Percentiles rank a stretch among this genome's conserved stretches.
phyloP scores from a whole-genome alignment of 2,888 invertebrate genomes.

The Thyatira batis region DNA sequence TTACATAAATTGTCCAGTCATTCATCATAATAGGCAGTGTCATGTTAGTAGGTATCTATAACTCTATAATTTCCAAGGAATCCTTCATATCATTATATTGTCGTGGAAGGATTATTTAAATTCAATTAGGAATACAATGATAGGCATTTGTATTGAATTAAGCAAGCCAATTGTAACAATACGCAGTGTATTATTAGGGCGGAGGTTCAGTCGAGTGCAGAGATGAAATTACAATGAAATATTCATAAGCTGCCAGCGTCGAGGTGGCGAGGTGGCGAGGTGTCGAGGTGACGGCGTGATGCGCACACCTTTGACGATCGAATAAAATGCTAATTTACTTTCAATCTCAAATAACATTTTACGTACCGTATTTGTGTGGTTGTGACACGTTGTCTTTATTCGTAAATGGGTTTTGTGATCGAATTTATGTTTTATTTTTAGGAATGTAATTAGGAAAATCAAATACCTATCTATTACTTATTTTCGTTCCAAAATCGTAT shows the following conservation, averaged over 20 bases:
- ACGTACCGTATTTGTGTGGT: background rate
- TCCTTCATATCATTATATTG: no score
- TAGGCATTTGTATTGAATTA: background rate
- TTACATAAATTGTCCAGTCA: no score
- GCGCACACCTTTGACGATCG: constrained; percentile 2
- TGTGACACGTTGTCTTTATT: background rate
- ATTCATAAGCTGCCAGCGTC: background rate
- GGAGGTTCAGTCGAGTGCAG: background rate
- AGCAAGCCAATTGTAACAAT: background rate
- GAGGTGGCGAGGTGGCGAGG: background rate
- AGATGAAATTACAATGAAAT: constrained; percentile 1
- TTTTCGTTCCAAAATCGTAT: no score
- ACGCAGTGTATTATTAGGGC: background rate
- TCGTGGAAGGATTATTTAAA: background rate
- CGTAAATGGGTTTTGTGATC: background rate
- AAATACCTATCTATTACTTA: no score
- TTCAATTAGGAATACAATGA: background rate
- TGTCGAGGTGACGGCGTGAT: background rate
- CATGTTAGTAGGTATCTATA: no score
- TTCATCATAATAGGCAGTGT: no score
- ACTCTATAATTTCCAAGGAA: no score
- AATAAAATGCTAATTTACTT: constrained; percentile 4
- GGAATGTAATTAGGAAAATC: background rate
- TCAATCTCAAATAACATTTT: constrained; percentile 1
- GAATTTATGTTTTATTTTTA: background rate